Percentiles rank a stretch among this genome's conserved stretches.
Evolutionary conservation across 2,113 vertebrate genomes (phyloP).

Genomic region (Centropus unirufus): DNA sequence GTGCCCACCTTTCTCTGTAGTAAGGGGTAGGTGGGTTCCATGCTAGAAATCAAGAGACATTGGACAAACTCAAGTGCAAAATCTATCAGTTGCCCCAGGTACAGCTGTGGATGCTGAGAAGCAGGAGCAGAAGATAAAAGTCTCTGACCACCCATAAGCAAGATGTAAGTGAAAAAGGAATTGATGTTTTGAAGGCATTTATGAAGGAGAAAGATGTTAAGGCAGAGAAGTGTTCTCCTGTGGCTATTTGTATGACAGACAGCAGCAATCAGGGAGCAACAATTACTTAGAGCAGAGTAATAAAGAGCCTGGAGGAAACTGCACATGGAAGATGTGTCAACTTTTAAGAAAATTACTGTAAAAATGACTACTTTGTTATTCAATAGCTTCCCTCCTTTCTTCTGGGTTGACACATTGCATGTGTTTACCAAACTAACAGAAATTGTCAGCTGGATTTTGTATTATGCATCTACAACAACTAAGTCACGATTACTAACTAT

Average conservation of each 20-base stretch:
- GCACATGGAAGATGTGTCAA: neutral
- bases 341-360: neutral
- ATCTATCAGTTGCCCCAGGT: neutral
- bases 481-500: neutral
- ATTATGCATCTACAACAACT: neutral
- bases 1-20: neutral
- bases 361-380: neutral
- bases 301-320: neutral
- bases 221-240: neutral
- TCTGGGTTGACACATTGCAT: neutral
- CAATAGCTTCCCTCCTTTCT: neutral
- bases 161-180: neutral
- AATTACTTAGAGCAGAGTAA: neutral
- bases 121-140: neutral
- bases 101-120: neutral
- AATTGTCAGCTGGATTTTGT: neutral
- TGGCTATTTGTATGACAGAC: neutral
- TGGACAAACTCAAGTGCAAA: neutral
- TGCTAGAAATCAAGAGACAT: fast-evolving
- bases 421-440: neutral
- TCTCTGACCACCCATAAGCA: neutral
- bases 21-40: neutral
- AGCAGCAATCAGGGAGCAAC: neutral
- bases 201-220: neutral
- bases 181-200: neutral